Evolutionary conservation across 2,113 vertebrate species (phyloP), one percentile per base, ranked within the genome.

Genomic region (Cochlearius cochlearius): DNA sequence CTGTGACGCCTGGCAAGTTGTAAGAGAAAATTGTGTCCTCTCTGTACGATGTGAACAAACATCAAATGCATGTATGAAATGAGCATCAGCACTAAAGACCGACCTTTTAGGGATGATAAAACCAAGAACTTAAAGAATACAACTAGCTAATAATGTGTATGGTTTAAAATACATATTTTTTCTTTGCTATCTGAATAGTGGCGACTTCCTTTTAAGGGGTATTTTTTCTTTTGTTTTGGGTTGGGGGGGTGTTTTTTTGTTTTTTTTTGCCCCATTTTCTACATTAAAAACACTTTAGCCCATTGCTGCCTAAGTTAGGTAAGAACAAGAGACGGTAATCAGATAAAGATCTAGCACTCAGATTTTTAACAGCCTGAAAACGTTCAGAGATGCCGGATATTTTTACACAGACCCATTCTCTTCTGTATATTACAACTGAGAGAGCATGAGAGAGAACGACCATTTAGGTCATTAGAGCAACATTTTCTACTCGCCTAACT

Each of bases 401-500:
- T 96, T 97, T 94, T 87, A 92, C 88, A 95, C 73, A 71, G 52
- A 36, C 53, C 39, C 58, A 67, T 86, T 81, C 77, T 67, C 71
- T 90, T 81, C 43, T 84, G 39, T 62, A 55, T 63, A 85, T 88
- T 86, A 68, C 38, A 94, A 49, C 21, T 26, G 78, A 92, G 92
- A 78, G 34, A 81, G n/a, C 52, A 81, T 7, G 77, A 84, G 68
- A 78, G 36, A 59, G 26, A 91, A 55, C 1, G 2, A 58, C 59
- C 81, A 80, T 93, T 96, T 90, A 92, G 62, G 73, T 90, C 83
- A 96, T 95, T 94, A 96, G 43, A 86, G 83, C 56, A 92, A 75
- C 86, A 86, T 94, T 96, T 96, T 69, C 92, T 77, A 93, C 88
- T 92, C 79, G 55, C 92, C 92, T 92, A 86, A 84, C 88, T 64